Evolutionary conservation across 2,797 vertebrate genomes (phyloP).

Genomic region (Steatocranus sp.): DNA sequence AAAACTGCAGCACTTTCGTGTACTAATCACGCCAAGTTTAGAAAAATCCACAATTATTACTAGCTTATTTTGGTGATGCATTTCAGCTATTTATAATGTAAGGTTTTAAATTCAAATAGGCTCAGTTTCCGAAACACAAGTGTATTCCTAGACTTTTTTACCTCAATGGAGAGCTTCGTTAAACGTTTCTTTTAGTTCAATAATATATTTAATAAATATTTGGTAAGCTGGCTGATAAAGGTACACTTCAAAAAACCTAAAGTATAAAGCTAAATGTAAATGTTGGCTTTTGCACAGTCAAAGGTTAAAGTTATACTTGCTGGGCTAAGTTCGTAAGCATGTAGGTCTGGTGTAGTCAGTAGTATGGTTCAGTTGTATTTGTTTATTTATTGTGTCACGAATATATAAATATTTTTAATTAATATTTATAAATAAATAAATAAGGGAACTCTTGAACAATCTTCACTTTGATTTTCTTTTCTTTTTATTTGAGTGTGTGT

Average conservation of each 20-base stretch:
- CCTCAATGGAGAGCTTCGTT: not conserved
- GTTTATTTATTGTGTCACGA: not conserved
- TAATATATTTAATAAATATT: not conserved
- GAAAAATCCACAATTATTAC: not conserved
- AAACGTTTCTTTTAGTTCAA: not conserved
- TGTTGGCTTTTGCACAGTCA: not conserved
- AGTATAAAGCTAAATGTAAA: not conserved
- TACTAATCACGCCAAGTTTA: not conserved
- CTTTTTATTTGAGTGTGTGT: not conserved
- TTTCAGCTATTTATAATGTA: not conserved
- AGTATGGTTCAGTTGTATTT: not conserved
- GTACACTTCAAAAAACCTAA: not conserved
- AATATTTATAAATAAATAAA: not conserved
- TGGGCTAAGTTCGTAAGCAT: not conserved
- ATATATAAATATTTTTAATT: not conserved
- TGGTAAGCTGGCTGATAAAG: not conserved
- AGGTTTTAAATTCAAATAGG: not conserved
- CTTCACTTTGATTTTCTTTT: not conserved
- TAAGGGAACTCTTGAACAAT: not conserved
- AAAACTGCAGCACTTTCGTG: not conserved
- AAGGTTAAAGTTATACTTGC: not conserved
- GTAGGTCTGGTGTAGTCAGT: not conserved
- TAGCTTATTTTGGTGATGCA: not conserved
- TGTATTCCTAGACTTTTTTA: not conserved
- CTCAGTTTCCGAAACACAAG: not conserved